Conservation (phyloP, 2,797 vertebrate species). For the Prionace glauca region DNA sequence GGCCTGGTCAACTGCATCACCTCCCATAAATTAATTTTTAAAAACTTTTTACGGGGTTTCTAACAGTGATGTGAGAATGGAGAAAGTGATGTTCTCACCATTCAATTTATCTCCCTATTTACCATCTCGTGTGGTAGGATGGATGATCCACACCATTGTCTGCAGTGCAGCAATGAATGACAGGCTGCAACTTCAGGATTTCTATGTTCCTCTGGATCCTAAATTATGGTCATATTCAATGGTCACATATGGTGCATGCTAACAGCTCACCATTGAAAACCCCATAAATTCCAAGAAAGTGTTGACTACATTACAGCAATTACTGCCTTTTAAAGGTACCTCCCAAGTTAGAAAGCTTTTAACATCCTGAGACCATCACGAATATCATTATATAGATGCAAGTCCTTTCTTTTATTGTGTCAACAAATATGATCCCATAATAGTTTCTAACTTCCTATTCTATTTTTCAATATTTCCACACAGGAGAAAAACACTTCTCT, state of each 20-base stretch:
- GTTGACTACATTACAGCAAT: not conserved
- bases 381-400: not conserved
- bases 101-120: not conserved
- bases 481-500: not conserved
- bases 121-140: too few species aligned
- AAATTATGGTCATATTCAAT: too few species aligned
- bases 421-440: not conserved
- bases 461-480: not conserved
- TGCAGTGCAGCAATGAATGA: not conserved
- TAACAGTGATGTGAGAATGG: not conserved
- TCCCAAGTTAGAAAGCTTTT: not conserved
- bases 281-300: not conserved
- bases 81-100: not conserved
- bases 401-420: not conserved
- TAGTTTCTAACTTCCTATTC: not conserved
- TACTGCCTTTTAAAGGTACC: not conserved
- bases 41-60: too few species aligned
- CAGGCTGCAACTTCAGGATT: not conserved
- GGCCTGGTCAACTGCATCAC: too few species aligned
- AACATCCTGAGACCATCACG: not conserved
- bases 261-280: not conserved
- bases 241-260: not conserved
- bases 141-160: not conserved
- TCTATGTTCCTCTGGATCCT: not conserved
- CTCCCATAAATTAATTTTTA: too few species aligned